Percentiles rank a stretch among this genome's conserved stretches.
Conservation (phyloP, 2,113 vertebrate species). For the Petaurus breviceps region DNA sequence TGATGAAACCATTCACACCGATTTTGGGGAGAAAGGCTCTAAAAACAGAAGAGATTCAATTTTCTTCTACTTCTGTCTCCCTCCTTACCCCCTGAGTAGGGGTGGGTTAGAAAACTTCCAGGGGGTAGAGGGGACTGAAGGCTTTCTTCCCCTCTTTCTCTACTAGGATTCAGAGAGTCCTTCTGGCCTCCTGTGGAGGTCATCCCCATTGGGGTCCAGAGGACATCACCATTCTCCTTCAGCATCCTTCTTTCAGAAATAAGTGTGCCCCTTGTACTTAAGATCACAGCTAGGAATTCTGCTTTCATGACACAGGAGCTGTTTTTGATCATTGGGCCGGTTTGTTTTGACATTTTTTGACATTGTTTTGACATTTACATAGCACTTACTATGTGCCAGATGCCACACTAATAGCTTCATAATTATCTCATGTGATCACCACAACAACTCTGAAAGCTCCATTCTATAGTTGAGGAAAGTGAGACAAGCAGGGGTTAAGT, state of each 20-base stretch:
- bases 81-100: not conserved
- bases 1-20: too few relatives aligned
- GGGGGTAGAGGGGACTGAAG: not conserved
- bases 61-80: not conserved
- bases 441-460: too few relatives aligned
- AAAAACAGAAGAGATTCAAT: not conserved
- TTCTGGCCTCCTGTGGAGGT: not conserved
- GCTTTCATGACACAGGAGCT: not conserved
- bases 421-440: too few relatives aligned
- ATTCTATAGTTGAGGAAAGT: too few relatives aligned
- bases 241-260: not conserved
- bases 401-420: too few relatives aligned
- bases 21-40: not conserved
- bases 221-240: not conserved
- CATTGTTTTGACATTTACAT: too few relatives aligned
- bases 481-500: too few relatives aligned
- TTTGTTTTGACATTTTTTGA: too few relatives aligned
- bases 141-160: not conserved
- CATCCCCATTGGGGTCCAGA: not conserved
- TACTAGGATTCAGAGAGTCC: not conserved
- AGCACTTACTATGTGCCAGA: too few relatives aligned
- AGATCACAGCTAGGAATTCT: not conserved
- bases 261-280: too few relatives aligned
- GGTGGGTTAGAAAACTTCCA: rapidly evolving
- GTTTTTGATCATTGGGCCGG: not conserved